Conservation (phyloP, 2,113 vertebrate genomes). For the Octodon degus region DNA sequence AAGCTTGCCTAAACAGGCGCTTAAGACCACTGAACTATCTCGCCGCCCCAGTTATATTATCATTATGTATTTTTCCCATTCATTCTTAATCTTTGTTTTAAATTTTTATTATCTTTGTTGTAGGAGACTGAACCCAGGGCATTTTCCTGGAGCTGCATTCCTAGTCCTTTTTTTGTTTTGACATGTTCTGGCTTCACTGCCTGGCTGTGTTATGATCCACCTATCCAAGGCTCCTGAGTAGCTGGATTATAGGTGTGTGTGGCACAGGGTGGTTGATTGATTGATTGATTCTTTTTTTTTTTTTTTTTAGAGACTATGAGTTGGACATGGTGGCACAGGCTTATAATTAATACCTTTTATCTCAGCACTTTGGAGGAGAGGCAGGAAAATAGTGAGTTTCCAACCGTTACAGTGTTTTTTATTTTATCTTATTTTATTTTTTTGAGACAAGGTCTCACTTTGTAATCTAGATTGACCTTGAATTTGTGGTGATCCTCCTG, state of each 20-base stretch:
- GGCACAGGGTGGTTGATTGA: not conserved
- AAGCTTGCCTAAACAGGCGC: too few relatives aligned
- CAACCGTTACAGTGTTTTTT: not conserved
- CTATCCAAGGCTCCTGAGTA: not conserved
- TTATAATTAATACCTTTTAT: not conserved
- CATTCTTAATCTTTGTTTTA: not conserved
- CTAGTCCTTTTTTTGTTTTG: not conserved
- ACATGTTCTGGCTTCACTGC: not conserved
- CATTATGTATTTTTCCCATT: not conserved
- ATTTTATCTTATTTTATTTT: too few relatives aligned
- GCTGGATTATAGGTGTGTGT: not conserved
- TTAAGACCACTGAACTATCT: too few relatives aligned
- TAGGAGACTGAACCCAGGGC: not conserved
- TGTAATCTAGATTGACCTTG: not conserved
- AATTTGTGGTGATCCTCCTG: not conserved
- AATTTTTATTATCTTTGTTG: not conserved
- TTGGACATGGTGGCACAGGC: not conserved
- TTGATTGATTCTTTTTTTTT: not conserved
- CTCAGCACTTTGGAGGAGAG: not conserved
- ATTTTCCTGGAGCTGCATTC: not conserved
- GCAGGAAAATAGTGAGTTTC: not conserved
- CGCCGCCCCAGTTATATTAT: not conserved
- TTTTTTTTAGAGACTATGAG: not conserved
- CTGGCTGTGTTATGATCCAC: not conserved
- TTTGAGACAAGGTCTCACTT: not conserved